Evolutionary conservation across 2,797 vertebrate species (phyloP).

Genomic region (Chromobotia macracanthus): DNA sequence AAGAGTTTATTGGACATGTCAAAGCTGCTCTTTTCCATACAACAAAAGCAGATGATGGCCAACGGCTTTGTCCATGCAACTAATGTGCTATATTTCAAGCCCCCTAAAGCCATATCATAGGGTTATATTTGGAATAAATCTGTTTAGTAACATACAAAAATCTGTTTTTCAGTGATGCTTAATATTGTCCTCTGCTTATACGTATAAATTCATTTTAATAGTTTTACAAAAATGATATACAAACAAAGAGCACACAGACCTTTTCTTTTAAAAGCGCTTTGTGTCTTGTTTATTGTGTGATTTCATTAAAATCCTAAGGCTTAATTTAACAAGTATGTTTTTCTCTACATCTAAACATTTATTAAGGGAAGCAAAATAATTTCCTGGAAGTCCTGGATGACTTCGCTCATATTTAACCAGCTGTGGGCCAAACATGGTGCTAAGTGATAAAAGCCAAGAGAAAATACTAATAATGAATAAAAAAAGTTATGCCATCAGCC

Average conservation of each 20-base stretch:
- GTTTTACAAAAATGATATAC: background rate
- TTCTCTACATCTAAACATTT: background rate
- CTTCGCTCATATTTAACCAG: conserved; percentile 7
- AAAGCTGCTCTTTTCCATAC: too few relatives aligned
- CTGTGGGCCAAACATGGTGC: conserved; percentile 9
- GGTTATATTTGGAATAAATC: too few relatives aligned
- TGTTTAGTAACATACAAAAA: too few relatives aligned
- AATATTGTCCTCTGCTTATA: background rate
- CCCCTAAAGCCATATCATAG: too few relatives aligned
- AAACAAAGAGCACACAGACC: background rate
- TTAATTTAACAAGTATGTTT: conserved; percentile 10
- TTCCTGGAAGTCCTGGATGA: conserved; percentile 22
- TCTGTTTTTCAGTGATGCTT: background rate
- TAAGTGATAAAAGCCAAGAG: conserved; percentile 20
- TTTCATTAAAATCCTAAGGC: conserved; percentile 2
- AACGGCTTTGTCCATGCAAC: too few relatives aligned
- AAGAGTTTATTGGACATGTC: too few relatives aligned
- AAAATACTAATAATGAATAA: conserved; percentile 32
- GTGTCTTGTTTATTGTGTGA: background rate
- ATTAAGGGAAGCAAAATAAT: background rate
- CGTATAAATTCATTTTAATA: background rate
- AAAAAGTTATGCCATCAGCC: conserved; percentile 14
- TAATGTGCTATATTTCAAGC: too few relatives aligned
- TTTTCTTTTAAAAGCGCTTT: conserved; percentile 12
- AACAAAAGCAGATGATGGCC: too few relatives aligned